Evolutionary conservation across 2,113 vertebrate species (phyloP).

Genomic region (Halcyon malimbica): DNA sequence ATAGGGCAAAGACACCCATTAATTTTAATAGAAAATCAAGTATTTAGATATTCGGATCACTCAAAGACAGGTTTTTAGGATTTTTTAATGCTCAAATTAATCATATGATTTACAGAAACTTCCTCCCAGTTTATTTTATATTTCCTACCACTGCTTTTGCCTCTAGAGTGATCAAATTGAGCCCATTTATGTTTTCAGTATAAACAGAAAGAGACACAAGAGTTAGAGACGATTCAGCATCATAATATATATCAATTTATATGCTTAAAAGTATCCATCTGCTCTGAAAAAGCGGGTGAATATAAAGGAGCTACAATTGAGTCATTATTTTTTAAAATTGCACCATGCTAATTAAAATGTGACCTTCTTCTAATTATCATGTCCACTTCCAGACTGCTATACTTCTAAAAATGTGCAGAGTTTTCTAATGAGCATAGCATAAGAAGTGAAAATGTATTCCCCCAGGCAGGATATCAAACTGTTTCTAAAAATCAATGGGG

Average conservation of each 20-base stretch:
- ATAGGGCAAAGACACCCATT: conserved; percentile 44
- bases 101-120: conserved; percentile 20
- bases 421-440: conserved; percentile 69
- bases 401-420: conserved; percentile 58
- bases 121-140: conserved; percentile 20
- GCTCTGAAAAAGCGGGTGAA: conserved; percentile 56
- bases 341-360: conserved; percentile 77
- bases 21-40: conserved; percentile 57
- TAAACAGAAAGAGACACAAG: background rate
- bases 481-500: conserved; percentile 49
- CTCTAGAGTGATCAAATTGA: conserved; percentile 8
- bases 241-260: conserved; percentile 37
- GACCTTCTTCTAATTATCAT: conserved; percentile 73
- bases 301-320: conserved; percentile 60
- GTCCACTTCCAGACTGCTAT: conserved; percentile 64
- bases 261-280: conserved; percentile 60
- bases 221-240: background rate
- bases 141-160: background rate
- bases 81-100: conserved; percentile 49
- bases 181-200: background rate
- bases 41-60: conserved; percentile 22
- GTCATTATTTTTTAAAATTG: conserved; percentile 69
- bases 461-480: conserved; percentile 59
- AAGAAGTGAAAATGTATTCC: conserved; percentile 61
- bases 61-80: conserved; percentile 21